Evolutionary conservation across 2,113 vertebrate genomes (phyloP).

Genomic region (Cnemophilus loriae): DNA sequence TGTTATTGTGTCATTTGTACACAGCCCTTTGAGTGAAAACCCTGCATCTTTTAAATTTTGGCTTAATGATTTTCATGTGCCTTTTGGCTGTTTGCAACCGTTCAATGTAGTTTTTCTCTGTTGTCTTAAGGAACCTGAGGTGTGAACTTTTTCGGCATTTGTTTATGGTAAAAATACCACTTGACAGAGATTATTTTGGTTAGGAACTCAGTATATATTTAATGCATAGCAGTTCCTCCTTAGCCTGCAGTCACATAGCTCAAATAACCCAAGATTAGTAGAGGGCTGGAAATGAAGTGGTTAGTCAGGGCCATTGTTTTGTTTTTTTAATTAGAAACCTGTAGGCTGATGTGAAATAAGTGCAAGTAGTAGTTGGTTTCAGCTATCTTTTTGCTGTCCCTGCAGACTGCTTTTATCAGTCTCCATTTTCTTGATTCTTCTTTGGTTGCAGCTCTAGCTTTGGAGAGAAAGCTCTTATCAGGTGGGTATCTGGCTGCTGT

Average conservation of each 20-base stretch:
- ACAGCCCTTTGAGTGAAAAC: not conserved
- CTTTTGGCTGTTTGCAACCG: not conserved
- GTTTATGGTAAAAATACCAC: not conserved
- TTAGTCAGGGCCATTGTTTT: not conserved
- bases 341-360: not conserved
- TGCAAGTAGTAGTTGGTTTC: not conserved
- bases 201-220: not conserved
- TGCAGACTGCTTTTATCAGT: not conserved
- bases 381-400: not conserved
- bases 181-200: not conserved
- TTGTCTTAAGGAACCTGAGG: not conserved
- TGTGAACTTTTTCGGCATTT: not conserved
- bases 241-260: not conserved
- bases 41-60: not conserved
- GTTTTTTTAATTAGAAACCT: not conserved
- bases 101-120: not conserved
- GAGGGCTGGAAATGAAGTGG: not conserved
- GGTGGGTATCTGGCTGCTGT: accelerated
- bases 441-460: not conserved
- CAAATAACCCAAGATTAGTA: not conserved
- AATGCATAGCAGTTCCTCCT: not conserved
- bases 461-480: not conserved
- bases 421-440: not conserved
- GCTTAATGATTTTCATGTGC: not conserved
- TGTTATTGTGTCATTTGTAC: not conserved